These are phyloP conservation scores for Eubasilissa splendida DNA, from an alignment of 2,888 invertebrate genomes.

Conservation along the genomic window DNA sequence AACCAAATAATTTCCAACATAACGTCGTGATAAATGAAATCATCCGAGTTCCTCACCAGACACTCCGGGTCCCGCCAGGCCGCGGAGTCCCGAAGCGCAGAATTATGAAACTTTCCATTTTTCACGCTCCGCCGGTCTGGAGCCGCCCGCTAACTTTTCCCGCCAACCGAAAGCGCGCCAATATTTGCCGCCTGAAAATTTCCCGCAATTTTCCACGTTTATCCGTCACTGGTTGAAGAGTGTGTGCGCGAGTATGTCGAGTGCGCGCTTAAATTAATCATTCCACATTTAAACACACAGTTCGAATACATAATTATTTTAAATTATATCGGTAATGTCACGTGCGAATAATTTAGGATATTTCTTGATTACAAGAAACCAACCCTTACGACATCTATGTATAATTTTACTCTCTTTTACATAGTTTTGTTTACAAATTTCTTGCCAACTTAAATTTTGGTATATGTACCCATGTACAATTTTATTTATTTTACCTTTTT, in stretches of 20 bases:
- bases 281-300: slow-evolving; percentile 19
- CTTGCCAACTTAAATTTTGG: too few relatives aligned
- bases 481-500: too few relatives aligned
- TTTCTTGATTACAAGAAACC: not conserved
- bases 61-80: not conserved
- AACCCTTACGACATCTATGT: not conserved
- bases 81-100: slow-evolving; percentile 17
- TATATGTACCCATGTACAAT: too few relatives aligned
- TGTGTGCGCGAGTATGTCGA: not conserved
- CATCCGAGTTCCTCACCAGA: not conserved
- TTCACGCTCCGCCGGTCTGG: slow-evolving; percentile 42
- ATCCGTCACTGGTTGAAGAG: not conserved
- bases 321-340: not conserved
- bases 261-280: slow-evolving; percentile 19
- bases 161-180: slow-evolving; percentile 37
- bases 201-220: slow-evolving; percentile 32
- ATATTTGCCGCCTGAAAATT: slow-evolving; percentile 38
- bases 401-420: too few relatives aligned
- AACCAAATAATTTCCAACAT: too few relatives aligned
- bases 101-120: slow-evolving; percentile 48
- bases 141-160: slow-evolving; percentile 44
- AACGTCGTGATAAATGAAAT: too few relatives aligned
- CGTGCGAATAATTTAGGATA: too few relatives aligned
- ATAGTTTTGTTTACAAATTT: too few relatives aligned
- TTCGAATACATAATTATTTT: not conserved